A percentile compares a stretch with the other conserved stretches of the same genome.
phyloP scores from a whole-genome alignment of 2,797 vertebrate genomes.

The Pseudomugil gertrudae region DNA sequence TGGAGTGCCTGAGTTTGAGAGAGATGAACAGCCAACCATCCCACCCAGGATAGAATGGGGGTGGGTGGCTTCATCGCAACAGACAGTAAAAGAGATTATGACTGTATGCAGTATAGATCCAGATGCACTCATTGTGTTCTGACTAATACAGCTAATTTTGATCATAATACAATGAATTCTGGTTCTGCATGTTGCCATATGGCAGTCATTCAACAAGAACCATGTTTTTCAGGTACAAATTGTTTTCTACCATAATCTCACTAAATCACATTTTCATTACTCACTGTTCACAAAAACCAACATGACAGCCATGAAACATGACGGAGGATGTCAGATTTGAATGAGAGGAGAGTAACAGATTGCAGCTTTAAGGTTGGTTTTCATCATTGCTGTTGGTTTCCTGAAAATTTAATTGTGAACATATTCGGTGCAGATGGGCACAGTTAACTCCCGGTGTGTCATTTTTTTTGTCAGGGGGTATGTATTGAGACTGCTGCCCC shows the following conservation, averaged over 20 bases:
- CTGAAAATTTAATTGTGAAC: slow-evolving; percentile 51
- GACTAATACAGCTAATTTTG: slow-evolving; percentile 1
- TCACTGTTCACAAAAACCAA: slow-evolving; percentile 1
- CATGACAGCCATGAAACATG: slow-evolving; percentile 8
- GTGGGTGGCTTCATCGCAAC: neutral
- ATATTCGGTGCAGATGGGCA: slow-evolving; percentile 39
- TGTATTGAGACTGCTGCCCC: slow-evolving; percentile 71
- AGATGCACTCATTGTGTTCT: neutral
- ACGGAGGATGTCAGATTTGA: slow-evolving; percentile 14
- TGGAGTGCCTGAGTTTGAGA: too few species aligned
- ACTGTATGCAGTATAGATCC: neutral
- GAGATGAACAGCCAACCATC: neutral
- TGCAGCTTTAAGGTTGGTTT: slow-evolving; percentile 49
- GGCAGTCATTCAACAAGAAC: neutral
- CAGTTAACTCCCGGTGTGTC: slow-evolving; percentile 27
- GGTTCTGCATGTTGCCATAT: neutral
- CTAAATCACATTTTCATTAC: slow-evolving; percentile 22
- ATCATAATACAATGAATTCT: slow-evolving; percentile 1
- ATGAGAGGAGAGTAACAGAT: slow-evolving; percentile 39
- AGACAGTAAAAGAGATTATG: neutral
- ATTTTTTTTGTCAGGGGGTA: slow-evolving; percentile 59
- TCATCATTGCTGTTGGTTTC: slow-evolving; percentile 43
- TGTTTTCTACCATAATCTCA: neutral
- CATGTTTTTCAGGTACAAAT: neutral
- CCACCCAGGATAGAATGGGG: neutral